Evolutionary conservation across 2,113 vertebrate species (phyloP), one percentile per base, ranked within the genome.

Genomic region (Thunnus thynnus): DNA sequence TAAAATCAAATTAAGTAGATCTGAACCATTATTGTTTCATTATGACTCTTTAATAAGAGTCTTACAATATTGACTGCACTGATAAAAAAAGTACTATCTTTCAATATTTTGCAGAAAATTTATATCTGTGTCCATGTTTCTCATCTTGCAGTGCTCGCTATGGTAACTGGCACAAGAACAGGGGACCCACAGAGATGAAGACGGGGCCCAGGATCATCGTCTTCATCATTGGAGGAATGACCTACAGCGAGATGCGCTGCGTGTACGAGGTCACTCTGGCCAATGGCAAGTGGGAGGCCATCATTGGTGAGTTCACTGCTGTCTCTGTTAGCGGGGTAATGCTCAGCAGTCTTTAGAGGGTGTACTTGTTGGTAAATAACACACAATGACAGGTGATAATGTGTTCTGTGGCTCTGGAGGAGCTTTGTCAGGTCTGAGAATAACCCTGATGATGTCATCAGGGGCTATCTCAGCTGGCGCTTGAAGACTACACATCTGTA

Each of bases 81-180:
- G 36, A 6, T 41, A 41, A 41, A 41, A 41, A 41, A 41, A 41
- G 7, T 9, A 41, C 36, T 36, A 36, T 36, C 18, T 56, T 54
- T 30, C 8, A 56, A 46, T 27, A 3, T 52, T 47, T 72, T 48
- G 16, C 3, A 8, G n/a, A 5, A 74, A 74, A 52, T 67, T 5
- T 25, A 50, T 10, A 22, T 67, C 27, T 63, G 0, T 73, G n/a
- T 58, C 11, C 5, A 32, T 44, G 22, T 41, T 55, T 65, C 12
- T 52, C 12, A 17, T 66, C 12, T 17, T 30, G 0, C 52, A 99
- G 97, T 57, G 98, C 98, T 75, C 97, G 98, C 86, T 99, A 99
- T 0, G 98, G 98, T 56, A 98, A 99, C 94, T 99, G 98, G 98
- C 97, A 99, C 93, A 99, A 99, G 96, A 99, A 99, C 89, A 97